A percentile compares a stretch with the other conserved stretches of the same genome.
phyloP scores from a whole-genome alignment of 2,113 vertebrate species.

The Cyanocitta stelleri region DNA sequence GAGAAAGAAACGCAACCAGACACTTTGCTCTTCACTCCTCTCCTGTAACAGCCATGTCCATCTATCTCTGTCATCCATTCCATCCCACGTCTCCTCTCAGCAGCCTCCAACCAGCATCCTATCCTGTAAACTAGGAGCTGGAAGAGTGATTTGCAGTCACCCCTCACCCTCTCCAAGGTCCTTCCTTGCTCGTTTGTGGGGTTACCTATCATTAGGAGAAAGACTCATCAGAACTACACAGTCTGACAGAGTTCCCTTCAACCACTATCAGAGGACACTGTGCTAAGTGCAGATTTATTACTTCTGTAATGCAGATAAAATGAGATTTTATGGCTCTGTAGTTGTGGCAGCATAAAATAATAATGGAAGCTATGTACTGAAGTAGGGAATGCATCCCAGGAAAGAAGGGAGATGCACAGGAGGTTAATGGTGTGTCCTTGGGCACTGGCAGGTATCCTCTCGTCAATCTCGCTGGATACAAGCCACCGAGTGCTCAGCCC shows the following conservation, averaged over 20 bases:
- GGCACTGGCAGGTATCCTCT: neutral
- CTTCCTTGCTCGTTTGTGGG: neutral
- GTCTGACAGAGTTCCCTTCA: neutral
- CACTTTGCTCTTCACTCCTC: neutral
- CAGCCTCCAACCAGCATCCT: neutral
- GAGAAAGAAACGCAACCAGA: neutral
- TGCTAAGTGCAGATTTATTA: conserved; percentile 27
- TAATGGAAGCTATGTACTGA: neutral
- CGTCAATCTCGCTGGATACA: rapidly evolving
- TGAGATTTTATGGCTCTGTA: conserved; percentile 39
- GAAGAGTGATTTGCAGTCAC: neutral
- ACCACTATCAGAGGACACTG: neutral
- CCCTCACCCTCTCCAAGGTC: neutral
- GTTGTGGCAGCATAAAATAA: conserved; percentile 19
- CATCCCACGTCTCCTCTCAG: neutral
- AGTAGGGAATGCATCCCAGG: neutral
- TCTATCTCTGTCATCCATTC: neutral
- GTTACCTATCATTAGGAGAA: neutral
- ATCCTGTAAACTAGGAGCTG: neutral
- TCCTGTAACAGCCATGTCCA: neutral
- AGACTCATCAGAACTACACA: neutral
- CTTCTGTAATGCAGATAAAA: conserved; percentile 40
- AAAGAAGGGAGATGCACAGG: neutral
- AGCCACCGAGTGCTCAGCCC: neutral
- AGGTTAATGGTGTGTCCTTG: neutral